Evolutionary conservation across 2,113 vertebrate species (phyloP).

Genomic region (Sigmodon hispidus): DNA sequence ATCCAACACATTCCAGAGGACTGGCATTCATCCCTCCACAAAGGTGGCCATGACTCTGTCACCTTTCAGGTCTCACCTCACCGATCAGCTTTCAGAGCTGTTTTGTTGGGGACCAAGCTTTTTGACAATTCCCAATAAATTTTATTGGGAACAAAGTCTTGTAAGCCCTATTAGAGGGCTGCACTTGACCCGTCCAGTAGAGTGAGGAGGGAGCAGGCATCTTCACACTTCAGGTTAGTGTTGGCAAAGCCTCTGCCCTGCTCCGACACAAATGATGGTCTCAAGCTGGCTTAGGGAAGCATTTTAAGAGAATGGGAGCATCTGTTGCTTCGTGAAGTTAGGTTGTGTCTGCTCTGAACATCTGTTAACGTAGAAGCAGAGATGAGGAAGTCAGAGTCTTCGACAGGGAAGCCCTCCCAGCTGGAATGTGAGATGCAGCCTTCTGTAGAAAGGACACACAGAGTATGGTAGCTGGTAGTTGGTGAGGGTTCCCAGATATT

Average conservation of each 20-base stretch:
- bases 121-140: not conserved
- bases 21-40: too few relatives aligned
- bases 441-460: not conserved
- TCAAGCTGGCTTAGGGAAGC: too few relatives aligned
- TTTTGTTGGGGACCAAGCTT: not conserved
- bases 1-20: not conserved
- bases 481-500: not conserved
- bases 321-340: not conserved
- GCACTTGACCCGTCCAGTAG: too few relatives aligned
- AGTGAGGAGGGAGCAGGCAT: not conserved
- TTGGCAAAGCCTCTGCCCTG: not conserved
- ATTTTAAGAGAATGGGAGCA: not conserved
- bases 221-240: not conserved
- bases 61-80: not conserved
- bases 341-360: not conserved
- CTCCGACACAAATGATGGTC: not conserved
- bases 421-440: not conserved
- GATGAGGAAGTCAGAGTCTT: not conserved
- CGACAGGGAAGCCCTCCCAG: not conserved
- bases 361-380: not conserved
- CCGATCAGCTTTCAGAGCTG: not conserved
- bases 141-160: not conserved
- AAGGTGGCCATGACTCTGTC: not conserved
- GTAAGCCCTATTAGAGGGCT: too few relatives aligned
- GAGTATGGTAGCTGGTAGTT: not conserved